Evolutionary conservation across 30 jellyfish, hydroid and myxozoan genomes (phyloP).

Genomic region (Phacellophora camtschatica): DNA sequence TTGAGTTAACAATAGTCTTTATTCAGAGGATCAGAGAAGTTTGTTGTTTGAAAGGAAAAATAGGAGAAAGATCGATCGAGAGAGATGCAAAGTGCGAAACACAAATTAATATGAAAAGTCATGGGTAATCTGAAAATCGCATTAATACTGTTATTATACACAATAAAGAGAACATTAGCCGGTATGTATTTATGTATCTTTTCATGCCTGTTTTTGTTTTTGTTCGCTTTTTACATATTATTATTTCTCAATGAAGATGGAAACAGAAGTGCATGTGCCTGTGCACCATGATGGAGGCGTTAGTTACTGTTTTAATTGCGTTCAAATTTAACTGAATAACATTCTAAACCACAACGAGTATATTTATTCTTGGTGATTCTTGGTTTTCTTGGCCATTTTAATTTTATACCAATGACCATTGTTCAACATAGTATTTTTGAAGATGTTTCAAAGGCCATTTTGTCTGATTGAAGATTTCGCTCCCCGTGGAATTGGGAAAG

Average conservation of each 20-base stretch:
- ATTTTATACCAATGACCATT: no score
- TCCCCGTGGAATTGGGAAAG: background rate
- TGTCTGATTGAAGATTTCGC: background rate
- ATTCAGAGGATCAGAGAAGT: constrained; percentile 10
- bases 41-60: constrained; percentile 33
- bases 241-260: background rate
- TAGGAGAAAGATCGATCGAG: constrained; percentile 33
- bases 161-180: constrained; percentile 21
- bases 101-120: constrained; percentile 38
- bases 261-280: background rate
- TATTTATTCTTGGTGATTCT: background rate
- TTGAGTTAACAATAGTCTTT: constrained; percentile 68
- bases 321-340: background rate
- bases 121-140: constrained; percentile 56
- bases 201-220: no score
- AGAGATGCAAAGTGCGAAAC: constrained; percentile 8
- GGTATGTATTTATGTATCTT: constrained; percentile 52
- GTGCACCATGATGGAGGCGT: constrained; percentile 1
- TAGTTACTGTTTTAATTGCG: background rate
- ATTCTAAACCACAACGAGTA: background rate
- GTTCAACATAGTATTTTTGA: no score
- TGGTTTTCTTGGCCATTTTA: no score
- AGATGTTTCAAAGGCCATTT: background rate
- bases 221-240: no score
- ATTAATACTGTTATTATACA: constrained; percentile 24